Percentiles rank a stretch among this genome's conserved stretches.
phyloP scores from a whole-genome alignment of 2,113 vertebrate species.

The Taxidea taxus region DNA sequence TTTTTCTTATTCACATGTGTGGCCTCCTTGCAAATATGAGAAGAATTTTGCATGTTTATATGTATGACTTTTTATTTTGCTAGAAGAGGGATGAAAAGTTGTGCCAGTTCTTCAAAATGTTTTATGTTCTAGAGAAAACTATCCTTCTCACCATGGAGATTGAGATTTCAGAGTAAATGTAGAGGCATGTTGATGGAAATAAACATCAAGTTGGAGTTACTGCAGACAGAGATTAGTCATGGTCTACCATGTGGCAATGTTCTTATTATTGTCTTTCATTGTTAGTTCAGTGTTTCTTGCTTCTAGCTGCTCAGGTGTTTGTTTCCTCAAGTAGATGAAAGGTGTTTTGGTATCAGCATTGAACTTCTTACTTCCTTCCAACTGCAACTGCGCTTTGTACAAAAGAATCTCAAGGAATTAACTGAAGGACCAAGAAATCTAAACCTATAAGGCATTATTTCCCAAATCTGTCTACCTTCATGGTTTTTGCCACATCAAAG shows the following conservation, averaged over 20 bases:
- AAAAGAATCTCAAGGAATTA: background rate
- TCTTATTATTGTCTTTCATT: background rate
- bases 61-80: background rate
- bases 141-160: background rate
- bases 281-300: background rate
- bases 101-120: background rate
- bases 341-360: background rate
- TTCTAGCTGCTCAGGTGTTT: background rate
- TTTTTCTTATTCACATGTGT: background rate
- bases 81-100: background rate
- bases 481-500: background rate
- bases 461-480: background rate
- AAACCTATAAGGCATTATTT: background rate
- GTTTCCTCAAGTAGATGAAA: background rate
- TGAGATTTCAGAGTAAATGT: background rate
- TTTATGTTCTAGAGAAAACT: background rate
- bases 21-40: background rate
- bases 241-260: background rate
- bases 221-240: constrained; percentile 46
- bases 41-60: background rate
- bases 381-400: background rate
- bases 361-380: background rate
- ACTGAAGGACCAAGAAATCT: background rate
- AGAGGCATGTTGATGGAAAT: background rate
- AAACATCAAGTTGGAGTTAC: background rate